Conservation (phyloP, 2,113 vertebrate species). For the Chloropsis hardwickii region DNA sequence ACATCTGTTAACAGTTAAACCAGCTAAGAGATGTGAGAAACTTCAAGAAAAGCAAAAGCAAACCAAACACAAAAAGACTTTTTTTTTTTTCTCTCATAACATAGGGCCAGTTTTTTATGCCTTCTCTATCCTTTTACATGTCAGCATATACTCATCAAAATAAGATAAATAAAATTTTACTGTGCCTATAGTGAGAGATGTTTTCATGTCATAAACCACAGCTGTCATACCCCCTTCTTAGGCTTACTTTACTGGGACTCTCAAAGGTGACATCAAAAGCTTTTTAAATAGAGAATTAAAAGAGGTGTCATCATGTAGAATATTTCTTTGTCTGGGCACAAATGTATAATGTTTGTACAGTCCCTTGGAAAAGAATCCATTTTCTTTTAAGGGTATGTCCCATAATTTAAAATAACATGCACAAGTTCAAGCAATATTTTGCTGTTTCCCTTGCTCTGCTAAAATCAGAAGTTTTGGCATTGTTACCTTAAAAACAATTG, state of each 20-base stretch:
- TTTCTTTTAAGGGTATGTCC: not conserved
- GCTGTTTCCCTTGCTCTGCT: not conserved
- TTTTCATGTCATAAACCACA: conserved; percentile 18
- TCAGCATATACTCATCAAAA: conserved; percentile 12
- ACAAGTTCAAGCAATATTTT: not conserved
- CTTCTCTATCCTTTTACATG: not conserved
- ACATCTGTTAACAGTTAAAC: conserved; percentile 37
- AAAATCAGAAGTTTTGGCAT: not conserved
- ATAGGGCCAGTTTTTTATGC: not conserved
- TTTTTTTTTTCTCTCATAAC: not conserved
- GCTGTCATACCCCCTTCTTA: not conserved
- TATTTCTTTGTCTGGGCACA: not conserved
- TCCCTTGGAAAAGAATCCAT: not conserved
- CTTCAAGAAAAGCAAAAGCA: not conserved
- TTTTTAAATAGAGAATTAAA: conserved; percentile 21
- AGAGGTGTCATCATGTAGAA: not conserved
- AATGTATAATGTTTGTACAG: not conserved
- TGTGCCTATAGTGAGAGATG: not conserved
- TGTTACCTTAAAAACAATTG: not conserved
- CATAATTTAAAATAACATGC: not conserved
- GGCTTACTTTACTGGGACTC: not conserved
- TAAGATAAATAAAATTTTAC: conserved; percentile 8
- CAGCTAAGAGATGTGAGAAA: not conserved
- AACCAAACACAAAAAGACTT: not conserved
- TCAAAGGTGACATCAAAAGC: conserved; percentile 5